A percentile compares a stretch with the other conserved stretches of the same genome.
Evolutionary conservation across 30 jellyfish, hydroid and myxozoan species (phyloP).

Genomic region (Pelagia noctiluca): DNA sequence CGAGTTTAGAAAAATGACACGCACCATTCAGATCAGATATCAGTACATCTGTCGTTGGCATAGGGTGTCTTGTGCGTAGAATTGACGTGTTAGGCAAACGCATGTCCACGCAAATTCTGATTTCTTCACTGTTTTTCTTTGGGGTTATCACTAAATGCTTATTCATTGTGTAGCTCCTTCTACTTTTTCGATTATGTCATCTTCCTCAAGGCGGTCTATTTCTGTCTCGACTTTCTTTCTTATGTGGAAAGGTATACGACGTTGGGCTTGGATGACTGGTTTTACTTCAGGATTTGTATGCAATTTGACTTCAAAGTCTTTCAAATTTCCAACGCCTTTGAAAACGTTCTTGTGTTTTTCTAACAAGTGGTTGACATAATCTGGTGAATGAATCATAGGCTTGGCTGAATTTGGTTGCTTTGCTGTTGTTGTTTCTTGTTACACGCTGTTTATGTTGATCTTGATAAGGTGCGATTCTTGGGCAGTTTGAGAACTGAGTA

Average conservation of each 20-base stretch:
- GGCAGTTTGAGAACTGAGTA: conserved; percentile 18
- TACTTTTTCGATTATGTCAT: conserved; percentile 73
- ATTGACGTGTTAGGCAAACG: conserved; percentile 60
- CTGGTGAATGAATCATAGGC: background rate
- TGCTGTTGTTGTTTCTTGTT: background rate
- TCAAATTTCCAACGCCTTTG: conserved; percentile 52
- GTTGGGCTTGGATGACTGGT: conserved; percentile 69
- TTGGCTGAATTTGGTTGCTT: too few species aligned
- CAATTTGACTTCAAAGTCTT: conserved; percentile 63
- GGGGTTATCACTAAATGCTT: conserved; percentile 63
- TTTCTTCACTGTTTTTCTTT: conserved; percentile 56
- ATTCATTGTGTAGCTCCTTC: conserved; percentile 81
- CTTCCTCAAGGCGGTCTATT: conserved; percentile 59
- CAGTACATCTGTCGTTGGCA: background rate
- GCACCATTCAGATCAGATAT: background rate
- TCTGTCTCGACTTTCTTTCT: conserved; percentile 53
- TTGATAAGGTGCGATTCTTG: background rate
- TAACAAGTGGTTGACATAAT: conserved; percentile 18
- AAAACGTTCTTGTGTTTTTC: conserved; percentile 30
- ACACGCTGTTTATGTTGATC: background rate
- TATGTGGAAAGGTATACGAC: conserved; percentile 64
- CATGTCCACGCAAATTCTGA: conserved; percentile 76
- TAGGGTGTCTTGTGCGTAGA: conserved; percentile 18
- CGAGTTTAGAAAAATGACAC: background rate
- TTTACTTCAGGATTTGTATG: conserved; percentile 23